Base-by-base conservation (phyloP, 2,797 vertebrate species). In the Acestrorhynchus altus region DNA sequence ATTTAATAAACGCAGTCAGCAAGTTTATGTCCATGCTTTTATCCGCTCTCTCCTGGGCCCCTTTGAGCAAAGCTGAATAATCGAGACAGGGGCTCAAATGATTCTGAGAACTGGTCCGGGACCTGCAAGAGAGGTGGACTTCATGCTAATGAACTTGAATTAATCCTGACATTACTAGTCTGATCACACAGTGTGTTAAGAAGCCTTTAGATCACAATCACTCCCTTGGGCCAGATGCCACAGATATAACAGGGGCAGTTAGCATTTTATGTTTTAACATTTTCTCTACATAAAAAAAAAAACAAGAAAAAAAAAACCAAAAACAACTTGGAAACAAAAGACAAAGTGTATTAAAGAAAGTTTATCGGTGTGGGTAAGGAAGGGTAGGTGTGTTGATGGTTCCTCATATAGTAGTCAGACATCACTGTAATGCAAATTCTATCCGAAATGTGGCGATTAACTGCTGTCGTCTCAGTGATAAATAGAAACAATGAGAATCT, bases 1-100 rank as follows among this genome's bases (percentile, higher is more conserved):
- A 89, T 90, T 91, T 89, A 89, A 90, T 89, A 89, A 83, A 86
- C 83, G 71, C 74, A 40, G 68, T 90, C 91, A 90, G 91, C 89
- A 88, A 72, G 66, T 85, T 78, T 80, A 69, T 20, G 18, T 75
- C 67, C 72, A 49, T 54, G 39, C 71, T 61, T 78, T 80, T 35
- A 82, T 81, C 68, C 63, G n/a, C 46, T 35, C 46, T 78, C 72
- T 76, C 59, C 39, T 66, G 61, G 51, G 78, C 64, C 39, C n/a
- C n/a, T 68, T 70, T 57, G 68, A 70, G 61, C 26, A 44, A 54
- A 56, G 47, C 72, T 76, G 54, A 65, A 76, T 52, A 54, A 44
- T 70, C 57, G 26, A 80, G 52, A 63, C 20, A 60, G 54, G 74
- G 60, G 35, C 75, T 77, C 16, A n/a, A 64, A 77, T 60, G 35